phyloP scores from a whole-genome alignment of 2,888 invertebrate species.

The Pristionchus arcanus region DNA sequence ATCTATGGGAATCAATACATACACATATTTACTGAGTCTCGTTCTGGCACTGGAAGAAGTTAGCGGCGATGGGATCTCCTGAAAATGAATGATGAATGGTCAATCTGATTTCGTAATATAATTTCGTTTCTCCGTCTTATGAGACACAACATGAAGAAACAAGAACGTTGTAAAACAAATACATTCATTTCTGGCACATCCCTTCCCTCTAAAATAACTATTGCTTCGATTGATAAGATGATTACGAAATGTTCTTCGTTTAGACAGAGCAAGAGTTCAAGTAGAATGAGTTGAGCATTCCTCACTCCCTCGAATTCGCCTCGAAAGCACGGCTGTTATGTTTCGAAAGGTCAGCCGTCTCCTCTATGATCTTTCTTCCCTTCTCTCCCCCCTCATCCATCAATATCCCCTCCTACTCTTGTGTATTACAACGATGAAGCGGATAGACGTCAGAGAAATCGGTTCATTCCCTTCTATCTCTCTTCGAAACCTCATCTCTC shows the following conservation, averaged over 20 bases:
- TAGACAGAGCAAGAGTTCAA: background rate
- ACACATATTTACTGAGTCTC: slow-evolving; percentile 64
- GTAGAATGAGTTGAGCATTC: background rate
- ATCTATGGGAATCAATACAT: background rate
- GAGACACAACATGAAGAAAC: background rate
- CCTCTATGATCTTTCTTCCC: background rate
- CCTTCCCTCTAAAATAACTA: background rate
- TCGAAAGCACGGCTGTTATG: slow-evolving; percentile 1
- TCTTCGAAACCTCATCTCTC: too few species aligned
- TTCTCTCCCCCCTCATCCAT: background rate
- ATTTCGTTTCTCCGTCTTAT: background rate
- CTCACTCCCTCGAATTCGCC: background rate
- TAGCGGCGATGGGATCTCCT: slow-evolving; percentile 78
- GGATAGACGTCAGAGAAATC: too few species aligned
- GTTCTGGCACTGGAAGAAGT: slow-evolving; percentile 78
- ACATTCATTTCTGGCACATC: too few species aligned
- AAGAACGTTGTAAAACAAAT: too few species aligned
- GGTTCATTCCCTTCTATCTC: too few species aligned
- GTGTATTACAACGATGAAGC: slow-evolving; percentile 14
- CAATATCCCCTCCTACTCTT: background rate
- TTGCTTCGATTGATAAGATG: too few species aligned
- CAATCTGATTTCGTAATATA: background rate
- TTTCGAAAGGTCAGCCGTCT: slow-evolving; percentile 27
- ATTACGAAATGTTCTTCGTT: too few species aligned
- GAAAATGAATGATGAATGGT: slow-evolving; percentile 28